These are phyloP conservation scores for Acleris emargana DNA, from an alignment of 2,888 invertebrate genomes.

Conservation along the genomic window DNA sequence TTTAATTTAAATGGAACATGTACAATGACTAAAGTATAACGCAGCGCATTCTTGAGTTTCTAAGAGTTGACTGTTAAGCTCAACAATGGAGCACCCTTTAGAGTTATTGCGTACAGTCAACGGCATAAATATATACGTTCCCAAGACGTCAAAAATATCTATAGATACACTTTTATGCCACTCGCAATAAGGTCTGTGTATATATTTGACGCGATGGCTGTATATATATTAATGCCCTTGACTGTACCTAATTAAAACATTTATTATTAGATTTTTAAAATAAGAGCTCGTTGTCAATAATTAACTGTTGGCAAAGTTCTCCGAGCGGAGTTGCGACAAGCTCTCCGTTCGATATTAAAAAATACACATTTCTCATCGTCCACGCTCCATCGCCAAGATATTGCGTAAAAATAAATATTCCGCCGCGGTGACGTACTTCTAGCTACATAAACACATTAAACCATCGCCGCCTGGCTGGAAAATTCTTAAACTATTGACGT, in stretches of 20 bases:
- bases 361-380: constrained; percentile 52
- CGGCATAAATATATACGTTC: no score
- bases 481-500: constrained; percentile 19
- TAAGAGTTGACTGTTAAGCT: no score
- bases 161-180: no score
- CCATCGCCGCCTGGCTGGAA: constrained; percentile 33
- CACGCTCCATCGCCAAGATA: constrained; percentile 51
- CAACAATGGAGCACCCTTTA: no score
- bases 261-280: constrained; percentile 45
- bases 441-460: constrained; percentile 38
- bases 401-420: constrained; percentile 52
- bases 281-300: constrained; percentile 51
- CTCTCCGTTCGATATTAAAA: constrained; percentile 37
- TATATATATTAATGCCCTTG: no score
- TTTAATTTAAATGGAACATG: no score
- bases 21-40: no score
- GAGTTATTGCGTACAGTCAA: no score
- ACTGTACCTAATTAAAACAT: neutral
- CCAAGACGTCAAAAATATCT: no score
- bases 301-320: constrained; percentile 46
- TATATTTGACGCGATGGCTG: no score
- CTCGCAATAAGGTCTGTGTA: no score
- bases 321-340: constrained; percentile 33
- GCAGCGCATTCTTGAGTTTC: no score
- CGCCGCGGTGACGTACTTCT: constrained; percentile 41